Base-by-base conservation (phyloP, 2,888 invertebrate species). In the Caenorhabditis panamensis region DNA sequence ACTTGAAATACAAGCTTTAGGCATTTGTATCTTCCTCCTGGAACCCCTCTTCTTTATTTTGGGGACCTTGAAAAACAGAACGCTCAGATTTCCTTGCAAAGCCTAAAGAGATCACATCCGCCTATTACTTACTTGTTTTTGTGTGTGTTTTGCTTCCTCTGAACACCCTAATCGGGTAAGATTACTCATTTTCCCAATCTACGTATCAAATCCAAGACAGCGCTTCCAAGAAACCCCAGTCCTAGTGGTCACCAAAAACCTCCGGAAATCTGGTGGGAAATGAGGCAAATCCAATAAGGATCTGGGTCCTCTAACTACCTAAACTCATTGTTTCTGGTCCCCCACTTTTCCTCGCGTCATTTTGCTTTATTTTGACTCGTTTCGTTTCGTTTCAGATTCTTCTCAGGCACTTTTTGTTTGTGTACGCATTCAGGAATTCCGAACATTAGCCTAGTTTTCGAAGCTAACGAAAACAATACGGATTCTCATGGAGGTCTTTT, bases 241-340 rank as follows among this genome's bases (percentile, higher is more conserved):
- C 8, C 11, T 13, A 51, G 8, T 22, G 24, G 54, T 54, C 54
- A 20, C 58, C 67, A 67, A 59, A 54, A 11, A 54, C 26, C 54
- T 28, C 22, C 5, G 41, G 16, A 41, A n/a, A n/a, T n/a, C n/a
- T n/a, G n/a, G n/a, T n/a, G n/a, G 41, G 41, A 41, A 41, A 41
- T 41, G 41, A 3, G 28, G 54, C 4, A 54, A 54, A 54, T 54
- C 37, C 68, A 68, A 59, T 37, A 26, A 59, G 58, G 20, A 44
- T 68, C 36, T 58, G 44, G 54, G 26, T 41, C 64, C 26, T 58
- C 28, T 4, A 22, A 56, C 58, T 18, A 68, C 59, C 49, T 54
- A 56, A 67, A 49, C 49, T 49, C n/a, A n/a, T 53, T 53, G 68
- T 44, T 56, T 56, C 56, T n/a, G n/a, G n/a, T n/a, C 67, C 37